Evolutionary conservation across 2,113 vertebrate genomes (phyloP), one percentile per base, ranked within the genome.

Genomic region (Egretta garzetta): DNA sequence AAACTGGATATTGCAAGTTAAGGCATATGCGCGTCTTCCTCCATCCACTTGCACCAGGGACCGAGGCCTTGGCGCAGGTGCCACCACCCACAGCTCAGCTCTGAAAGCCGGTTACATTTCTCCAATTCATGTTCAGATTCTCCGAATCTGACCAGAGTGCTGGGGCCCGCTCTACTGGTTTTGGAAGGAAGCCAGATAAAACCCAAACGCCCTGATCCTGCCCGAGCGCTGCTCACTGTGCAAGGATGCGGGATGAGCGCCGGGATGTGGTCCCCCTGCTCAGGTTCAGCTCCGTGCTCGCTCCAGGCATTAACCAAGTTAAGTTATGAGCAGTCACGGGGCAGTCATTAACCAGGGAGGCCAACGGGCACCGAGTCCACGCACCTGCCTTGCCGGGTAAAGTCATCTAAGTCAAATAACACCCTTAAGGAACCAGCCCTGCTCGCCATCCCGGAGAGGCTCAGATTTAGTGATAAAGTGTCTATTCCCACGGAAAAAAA

Each of bases 331-430:
- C 67, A 62, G 55, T 9, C 26, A 35, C 2, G 0, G 32, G 55
- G 23, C 72, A 95, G 95, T 96, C 86, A 95, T 95, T 97, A 94
- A 95, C 68, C 64, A 83, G 39, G 49, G 53, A 37, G 58, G 33
- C 45, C 80, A 70, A 12, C 1, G 1, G 33, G 56, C 15, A 0
- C 72, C 0, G 3, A 41, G 45, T 7, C 55, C 71, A 21, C 4
- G 1, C n/a, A 52, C 49, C 73, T 35, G 84, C 58, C 49, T 4
- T 4, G 58, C 70, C 6, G 53, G 30, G 33, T 47, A 68, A 60
- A 79, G 76, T 35, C 72, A 85, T 11, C 50, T 64, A 43, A 43
- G 41, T 43, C 58, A 70, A 85, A 60, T 19, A 63, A 68, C 74
- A 80, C 7, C 64, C 62, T 4, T 3, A 9, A 63, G 88, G 87